A percentile compares a stretch with the other conserved stretches of the same genome.
These are phyloP conservation scores for Ptychobarbus kaznakovi DNA, from an alignment of 2,797 vertebrate genomes.

Conservation along the genomic window DNA sequence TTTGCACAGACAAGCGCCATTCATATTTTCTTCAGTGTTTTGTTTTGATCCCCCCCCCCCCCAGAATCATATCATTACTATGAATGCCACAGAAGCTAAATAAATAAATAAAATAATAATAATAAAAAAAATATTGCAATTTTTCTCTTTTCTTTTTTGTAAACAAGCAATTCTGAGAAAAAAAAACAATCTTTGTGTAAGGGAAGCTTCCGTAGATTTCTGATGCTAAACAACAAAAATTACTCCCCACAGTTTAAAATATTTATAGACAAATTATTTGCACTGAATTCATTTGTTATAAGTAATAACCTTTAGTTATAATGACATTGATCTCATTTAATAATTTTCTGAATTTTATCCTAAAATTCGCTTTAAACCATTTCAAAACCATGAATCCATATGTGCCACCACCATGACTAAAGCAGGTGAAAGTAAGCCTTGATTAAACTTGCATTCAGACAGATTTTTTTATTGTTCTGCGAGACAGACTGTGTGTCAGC, in stretches of 20 bases:
- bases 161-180: no score
- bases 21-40: no score
- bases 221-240: not conserved
- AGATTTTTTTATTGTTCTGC: slow-evolving; percentile 12
- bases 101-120: no score
- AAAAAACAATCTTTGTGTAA: not conserved
- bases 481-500: not conserved
- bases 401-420: not conserved
- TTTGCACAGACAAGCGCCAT: no score
- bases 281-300: not conserved
- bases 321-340: not conserved
- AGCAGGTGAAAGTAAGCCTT: not conserved
- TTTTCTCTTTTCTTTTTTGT: no score
- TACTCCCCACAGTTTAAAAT: no score
- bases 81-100: no score
- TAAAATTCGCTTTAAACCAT: not conserved
- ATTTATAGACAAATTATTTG: not conserved
- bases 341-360: not conserved
- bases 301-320: not conserved
- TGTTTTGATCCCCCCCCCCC: no score
- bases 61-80: no score
- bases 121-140: no score
- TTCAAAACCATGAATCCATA: not conserved
- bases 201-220: not conserved
- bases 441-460: slow-evolving; percentile 2